Conservation (phyloP, 2,113 vertebrate species). For the Climacteris rufus region DNA sequence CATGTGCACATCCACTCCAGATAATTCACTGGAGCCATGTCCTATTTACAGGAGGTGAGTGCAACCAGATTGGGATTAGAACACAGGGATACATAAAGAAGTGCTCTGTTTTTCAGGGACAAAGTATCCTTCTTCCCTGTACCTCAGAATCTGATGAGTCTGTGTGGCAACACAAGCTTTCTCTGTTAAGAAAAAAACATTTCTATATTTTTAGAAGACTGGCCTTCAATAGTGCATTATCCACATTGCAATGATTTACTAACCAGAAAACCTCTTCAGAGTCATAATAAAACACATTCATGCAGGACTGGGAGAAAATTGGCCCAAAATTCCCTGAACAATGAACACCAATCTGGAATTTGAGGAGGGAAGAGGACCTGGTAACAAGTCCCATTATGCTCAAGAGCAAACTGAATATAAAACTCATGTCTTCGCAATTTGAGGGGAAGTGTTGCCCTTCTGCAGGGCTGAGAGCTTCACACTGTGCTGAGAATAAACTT, state of each 20-base stretch:
- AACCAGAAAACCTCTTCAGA: neutral
- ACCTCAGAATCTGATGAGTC: neutral
- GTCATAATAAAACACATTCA: neutral
- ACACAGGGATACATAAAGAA: neutral
- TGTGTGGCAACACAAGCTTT: neutral
- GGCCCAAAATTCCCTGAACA: neutral
- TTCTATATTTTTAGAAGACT: neutral
- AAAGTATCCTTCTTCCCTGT: neutral
- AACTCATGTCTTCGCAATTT: slow-evolving; percentile 68
- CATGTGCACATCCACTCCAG: neutral
- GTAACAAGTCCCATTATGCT: slow-evolving; percentile 34
- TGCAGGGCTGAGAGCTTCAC: slow-evolving; percentile 74
- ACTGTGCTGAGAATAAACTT: slow-evolving; percentile 75
- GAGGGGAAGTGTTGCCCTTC: slow-evolving; percentile 72
- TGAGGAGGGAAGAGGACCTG: neutral
- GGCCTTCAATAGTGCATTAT: neutral
- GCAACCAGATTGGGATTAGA: neutral
- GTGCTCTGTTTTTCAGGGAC: neutral
- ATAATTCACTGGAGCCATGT: neutral
- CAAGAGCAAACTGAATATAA: slow-evolving; percentile 61
- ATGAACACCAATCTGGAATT: neutral
- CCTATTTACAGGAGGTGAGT: neutral
- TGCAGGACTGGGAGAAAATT: neutral
- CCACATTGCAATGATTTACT: neutral
- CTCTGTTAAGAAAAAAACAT: neutral